phyloP scores from a whole-genome alignment of 2,113 vertebrate genomes.

The Gymnobelideus leadbeateri region DNA sequence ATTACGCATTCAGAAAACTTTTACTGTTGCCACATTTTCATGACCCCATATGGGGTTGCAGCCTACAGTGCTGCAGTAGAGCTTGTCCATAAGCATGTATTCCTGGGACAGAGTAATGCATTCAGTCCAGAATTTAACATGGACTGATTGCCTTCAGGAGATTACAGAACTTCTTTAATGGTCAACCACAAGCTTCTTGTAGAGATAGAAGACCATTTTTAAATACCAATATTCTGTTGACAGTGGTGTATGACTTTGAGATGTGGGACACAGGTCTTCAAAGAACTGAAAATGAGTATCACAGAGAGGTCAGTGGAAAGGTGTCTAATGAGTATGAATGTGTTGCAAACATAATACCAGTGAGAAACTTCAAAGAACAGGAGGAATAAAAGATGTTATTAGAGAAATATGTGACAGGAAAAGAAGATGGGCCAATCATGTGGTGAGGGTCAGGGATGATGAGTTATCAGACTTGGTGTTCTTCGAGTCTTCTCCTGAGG shows the following conservation, averaged over 20 bases:
- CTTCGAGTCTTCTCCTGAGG: background rate
- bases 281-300: background rate
- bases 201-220: background rate
- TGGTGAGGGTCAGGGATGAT: background rate
- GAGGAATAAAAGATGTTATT: background rate
- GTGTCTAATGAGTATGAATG: background rate
- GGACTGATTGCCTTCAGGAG: background rate
- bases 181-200: background rate
- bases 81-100: background rate
- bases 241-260: background rate
- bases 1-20: no score
- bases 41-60: no score
- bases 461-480: background rate
- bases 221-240: background rate
- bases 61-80: background rate
- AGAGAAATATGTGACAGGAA: background rate
- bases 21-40: no score
- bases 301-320: background rate
- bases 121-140: background rate
- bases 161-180: background rate
- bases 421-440: background rate
- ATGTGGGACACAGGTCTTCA: background rate
- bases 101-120: background rate
- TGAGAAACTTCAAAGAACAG: background rate
- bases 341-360: background rate